Evolutionary conservation across 2,113 vertebrate genomes (phyloP).

Genomic region (Brienomyrus longianalis): DNA sequence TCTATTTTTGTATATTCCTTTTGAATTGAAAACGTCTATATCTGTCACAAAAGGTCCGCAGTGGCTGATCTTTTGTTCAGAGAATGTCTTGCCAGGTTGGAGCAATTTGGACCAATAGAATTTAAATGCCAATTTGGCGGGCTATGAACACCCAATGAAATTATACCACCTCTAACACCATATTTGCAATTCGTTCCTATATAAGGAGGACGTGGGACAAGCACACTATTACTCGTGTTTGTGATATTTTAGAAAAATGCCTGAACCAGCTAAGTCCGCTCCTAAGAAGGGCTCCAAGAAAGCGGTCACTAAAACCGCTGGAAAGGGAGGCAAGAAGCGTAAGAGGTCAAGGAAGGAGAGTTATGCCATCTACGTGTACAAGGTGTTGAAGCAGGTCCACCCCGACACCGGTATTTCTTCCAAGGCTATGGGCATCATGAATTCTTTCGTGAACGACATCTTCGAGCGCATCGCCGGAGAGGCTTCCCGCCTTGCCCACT

Average conservation of each 20-base stretch:
- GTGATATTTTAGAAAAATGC: not conserved
- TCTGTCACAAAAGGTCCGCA: too few relatives aligned
- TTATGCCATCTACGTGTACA: slow-evolving; percentile 57
- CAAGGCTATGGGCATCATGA: not conserved
- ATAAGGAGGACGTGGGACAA: not conserved
- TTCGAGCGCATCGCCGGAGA: too few relatives aligned
- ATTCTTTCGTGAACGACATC: too few relatives aligned
- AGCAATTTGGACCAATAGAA: not conserved
- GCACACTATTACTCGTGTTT: rapidly evolving
- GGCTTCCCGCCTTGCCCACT: too few relatives aligned
- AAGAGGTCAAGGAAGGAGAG: slow-evolving; percentile 47
- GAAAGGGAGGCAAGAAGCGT: too few relatives aligned
- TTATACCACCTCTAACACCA: not conserved
- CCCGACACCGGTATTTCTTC: not conserved
- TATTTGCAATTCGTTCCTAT: not conserved
- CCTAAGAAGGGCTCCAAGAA: too few relatives aligned
- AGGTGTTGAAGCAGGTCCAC: slow-evolving; percentile 60
- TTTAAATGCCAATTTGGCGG: not conserved
- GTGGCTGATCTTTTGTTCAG: too few relatives aligned
- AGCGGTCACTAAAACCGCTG: too few relatives aligned
- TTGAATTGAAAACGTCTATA: too few relatives aligned
- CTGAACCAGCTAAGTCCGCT: not conserved
- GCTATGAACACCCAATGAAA: not conserved
- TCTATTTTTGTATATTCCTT: too few relatives aligned
- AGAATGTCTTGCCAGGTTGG: too few relatives aligned